Evolutionary conservation across 2,888 invertebrate genomes (phyloP), one percentile per base, ranked within the genome.

Genomic region (Pelosia muscerda): DNA sequence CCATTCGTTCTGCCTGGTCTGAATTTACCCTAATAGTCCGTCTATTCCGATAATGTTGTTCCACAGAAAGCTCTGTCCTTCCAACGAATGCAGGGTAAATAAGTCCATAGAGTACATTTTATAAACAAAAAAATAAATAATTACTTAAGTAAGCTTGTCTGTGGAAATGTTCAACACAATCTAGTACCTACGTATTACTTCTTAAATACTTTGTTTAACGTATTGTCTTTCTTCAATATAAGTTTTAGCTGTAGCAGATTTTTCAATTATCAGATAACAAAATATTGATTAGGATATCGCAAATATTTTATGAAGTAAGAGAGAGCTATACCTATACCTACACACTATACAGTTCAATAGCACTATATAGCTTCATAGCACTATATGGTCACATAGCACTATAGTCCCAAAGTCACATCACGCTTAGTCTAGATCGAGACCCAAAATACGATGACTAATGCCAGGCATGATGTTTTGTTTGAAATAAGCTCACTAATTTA

Each of bases 21-120:
- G 4, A 38, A 15, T 38, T 38, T 13, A 38, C 38, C 38, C 38
- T 38, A 38, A 4, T 31, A 31, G 59, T 77, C 77, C 73, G 74
- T 77, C 73, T 82, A 73, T 74, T 76, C 65, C 72, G 71, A 73
- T 72, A 60, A 38, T 69, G 65, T 55, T 67, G 75, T 84, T 85
- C 86, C 86, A 86, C 85, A 84, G 90, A 84, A 83, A 79, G 81
- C 66, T 63, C 54, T 78, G 59, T 86, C 77, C 82, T 86, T 84
- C 81, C 83, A 87, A 84, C 79, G 57, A 76, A 84, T 86, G 86
- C 90, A 90, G 89, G 88, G 90, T 89, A 87, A 83, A 70, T 78
- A 75, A 83, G 84, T 85, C 83, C 82, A 84, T 84, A 86, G 83
- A 87, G 85, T 88, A 88, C 83, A 88, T 84, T 81, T 69, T 77